Evolutionary conservation across 2,888 invertebrate species (phyloP).

Genomic region (Synergus laeviventris): DNA sequence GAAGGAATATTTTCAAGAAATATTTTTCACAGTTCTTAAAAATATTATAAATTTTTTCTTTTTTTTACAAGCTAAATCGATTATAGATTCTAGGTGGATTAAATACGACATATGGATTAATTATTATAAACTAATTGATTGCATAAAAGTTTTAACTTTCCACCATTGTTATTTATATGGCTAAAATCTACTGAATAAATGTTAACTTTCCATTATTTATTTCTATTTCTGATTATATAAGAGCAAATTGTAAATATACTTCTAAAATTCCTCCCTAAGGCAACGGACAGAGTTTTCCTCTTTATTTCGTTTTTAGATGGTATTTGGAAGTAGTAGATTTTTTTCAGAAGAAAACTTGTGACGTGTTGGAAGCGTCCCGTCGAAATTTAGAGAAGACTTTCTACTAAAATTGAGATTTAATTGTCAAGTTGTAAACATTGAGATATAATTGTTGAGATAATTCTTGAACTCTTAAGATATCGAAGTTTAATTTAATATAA

Average conservation of each 20-base stretch:
- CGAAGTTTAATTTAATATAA: neutral
- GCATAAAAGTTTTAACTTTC: no score
- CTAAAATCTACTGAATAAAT: neutral
- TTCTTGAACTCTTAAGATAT: neutral
- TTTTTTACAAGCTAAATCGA: neutral
- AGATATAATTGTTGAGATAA: neutral
- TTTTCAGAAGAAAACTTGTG: neutral
- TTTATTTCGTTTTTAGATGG: neutral
- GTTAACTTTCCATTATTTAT: neutral
- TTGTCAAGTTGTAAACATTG: neutral
- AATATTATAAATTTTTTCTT: no score
- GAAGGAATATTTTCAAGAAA: no score
- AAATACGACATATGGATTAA: neutral
- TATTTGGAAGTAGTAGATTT: neutral
- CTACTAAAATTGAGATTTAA: neutral
- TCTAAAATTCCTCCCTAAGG: neutral
- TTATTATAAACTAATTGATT: no score
- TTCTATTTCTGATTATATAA: neutral
- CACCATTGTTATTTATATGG: no score
- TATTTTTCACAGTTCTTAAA: no score
- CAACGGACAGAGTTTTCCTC: constrained; percentile 6
- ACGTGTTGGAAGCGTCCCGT: neutral
- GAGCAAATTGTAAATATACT: neutral
- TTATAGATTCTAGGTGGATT: neutral
- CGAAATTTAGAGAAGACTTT: neutral